These are phyloP conservation scores for Orthosia gothica DNA, from an alignment of 2,888 invertebrate species.

Conservation along the genomic window DNA sequence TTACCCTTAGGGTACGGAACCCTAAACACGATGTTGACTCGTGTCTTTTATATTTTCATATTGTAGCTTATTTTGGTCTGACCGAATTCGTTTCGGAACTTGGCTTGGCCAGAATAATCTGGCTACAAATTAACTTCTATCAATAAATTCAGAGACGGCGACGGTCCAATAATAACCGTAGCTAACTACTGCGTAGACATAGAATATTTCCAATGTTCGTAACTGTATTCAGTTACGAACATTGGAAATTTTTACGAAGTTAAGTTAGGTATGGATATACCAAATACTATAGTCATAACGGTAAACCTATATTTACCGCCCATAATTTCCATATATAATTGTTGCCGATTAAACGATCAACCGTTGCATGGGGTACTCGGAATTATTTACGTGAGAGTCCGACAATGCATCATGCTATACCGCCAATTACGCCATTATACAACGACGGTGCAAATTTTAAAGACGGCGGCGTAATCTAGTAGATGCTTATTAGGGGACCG, in stretches of 20 bases:
- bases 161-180: slow-evolving; percentile 2
- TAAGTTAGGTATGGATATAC: slow-evolving; percentile 20
- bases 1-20: too few relatives aligned
- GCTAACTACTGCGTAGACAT: background rate
- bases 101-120: background rate
- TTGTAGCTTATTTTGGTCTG: background rate
- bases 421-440: slow-evolving; percentile 75
- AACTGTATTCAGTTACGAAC: slow-evolving; percentile 16
- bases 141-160: slow-evolving; percentile 7
- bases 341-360: slow-evolving; percentile 64
- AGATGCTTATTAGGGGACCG: slow-evolving; percentile 61
- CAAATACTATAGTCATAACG: slow-evolving; percentile 14
- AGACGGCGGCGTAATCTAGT: slow-evolving; percentile 57
- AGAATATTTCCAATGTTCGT: slow-evolving; percentile 14
- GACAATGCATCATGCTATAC: slow-evolving; percentile 64
- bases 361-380: slow-evolving; percentile 46
- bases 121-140: slow-evolving; percentile 3
- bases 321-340: slow-evolving; percentile 64
- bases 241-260: too few relatives aligned
- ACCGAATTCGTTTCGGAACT: background rate
- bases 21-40: background rate
- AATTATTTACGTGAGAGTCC: slow-evolving; percentile 62
- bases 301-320: slow-evolving; percentile 60
- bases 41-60: background rate
- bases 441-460: slow-evolving; percentile 72